phyloP scores from a whole-genome alignment of 23 tunicate genomes.

The Pegea sp. region DNA sequence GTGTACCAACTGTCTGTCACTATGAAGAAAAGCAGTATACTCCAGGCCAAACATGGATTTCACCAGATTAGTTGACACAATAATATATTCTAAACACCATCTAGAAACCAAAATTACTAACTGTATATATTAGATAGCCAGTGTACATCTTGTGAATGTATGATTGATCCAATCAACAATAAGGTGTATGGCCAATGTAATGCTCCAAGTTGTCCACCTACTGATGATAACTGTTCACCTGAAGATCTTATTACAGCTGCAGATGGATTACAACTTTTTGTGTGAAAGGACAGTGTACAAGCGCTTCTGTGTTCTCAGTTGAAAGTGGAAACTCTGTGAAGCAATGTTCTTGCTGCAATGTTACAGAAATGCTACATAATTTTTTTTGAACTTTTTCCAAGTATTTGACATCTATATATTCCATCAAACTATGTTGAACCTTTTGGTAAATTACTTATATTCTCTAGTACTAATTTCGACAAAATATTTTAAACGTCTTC shows the following conservation, averaged over 20 bases:
- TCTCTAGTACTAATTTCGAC: too few relatives aligned
- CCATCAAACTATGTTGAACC: too few relatives aligned
- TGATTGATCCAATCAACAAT: slow-evolving; percentile 73
- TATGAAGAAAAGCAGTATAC: slow-evolving; percentile 52
- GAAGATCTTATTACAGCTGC: slow-evolving; percentile 32
- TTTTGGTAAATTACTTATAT: too few relatives aligned
- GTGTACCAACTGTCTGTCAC: slow-evolving; percentile 88
- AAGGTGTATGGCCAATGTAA: slow-evolving; percentile 84
- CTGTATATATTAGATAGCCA: slow-evolving; percentile 28
- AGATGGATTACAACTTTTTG: too few relatives aligned
- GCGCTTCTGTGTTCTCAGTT: slow-evolving; percentile 76
- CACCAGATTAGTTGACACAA: too few relatives aligned
- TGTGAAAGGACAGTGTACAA: slow-evolving; percentile 87
- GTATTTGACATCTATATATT: too few relatives aligned
- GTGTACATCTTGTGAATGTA: slow-evolving; percentile 79
- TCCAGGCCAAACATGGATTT: slow-evolving; percentile 50
- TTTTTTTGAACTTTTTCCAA: too few relatives aligned
- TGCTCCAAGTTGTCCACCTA: slow-evolving; percentile 62
- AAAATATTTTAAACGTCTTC: too few relatives aligned
- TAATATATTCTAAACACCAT: too few relatives aligned
- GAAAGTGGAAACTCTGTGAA: slow-evolving; percentile 72
- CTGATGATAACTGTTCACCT: slow-evolving; percentile 56
- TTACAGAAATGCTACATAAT: too few relatives aligned
- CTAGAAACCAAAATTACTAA: too few relatives aligned
- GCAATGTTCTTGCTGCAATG: slow-evolving; percentile 92